Conservation (phyloP, 2,888 invertebrate genomes). For the Pyrrhosoma nymphula region DNA sequence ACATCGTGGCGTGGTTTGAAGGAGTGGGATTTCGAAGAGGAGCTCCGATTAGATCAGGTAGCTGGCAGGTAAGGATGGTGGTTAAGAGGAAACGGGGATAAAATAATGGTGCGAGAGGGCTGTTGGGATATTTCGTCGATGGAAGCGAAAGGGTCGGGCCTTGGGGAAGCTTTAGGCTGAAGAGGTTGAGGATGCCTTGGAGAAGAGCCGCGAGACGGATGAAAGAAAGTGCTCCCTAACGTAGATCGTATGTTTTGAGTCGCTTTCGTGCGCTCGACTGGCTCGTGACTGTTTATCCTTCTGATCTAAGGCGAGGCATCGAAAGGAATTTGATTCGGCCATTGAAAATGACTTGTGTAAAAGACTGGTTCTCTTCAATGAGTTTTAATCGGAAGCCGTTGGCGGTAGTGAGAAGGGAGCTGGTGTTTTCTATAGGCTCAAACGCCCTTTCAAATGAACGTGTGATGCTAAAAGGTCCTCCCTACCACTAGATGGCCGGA, state of each 20-base stretch:
- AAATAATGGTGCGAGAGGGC: background rate
- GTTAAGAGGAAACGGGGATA: background rate
- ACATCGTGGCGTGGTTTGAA: background rate
- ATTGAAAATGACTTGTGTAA: background rate
- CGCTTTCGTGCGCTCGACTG: background rate
- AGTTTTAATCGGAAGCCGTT: background rate
- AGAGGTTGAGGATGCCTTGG: background rate
- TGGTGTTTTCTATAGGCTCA: background rate
- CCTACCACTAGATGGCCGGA: background rate
- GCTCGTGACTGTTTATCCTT: background rate
- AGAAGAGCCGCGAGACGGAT: background rate
- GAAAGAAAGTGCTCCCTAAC: background rate
- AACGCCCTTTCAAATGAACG: background rate
- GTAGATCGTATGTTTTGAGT: background rate
- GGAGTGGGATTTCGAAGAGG: background rate
- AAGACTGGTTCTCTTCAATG: background rate
- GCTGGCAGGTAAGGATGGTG: background rate
- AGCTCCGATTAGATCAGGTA: background rate
- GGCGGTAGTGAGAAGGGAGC: background rate
- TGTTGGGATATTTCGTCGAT: background rate
- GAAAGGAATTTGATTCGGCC: conserved; percentile 15
- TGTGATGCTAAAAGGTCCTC: background rate
- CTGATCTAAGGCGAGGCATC: background rate
- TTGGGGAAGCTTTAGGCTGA: background rate
- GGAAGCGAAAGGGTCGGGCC: background rate